These are phyloP conservation scores for Liparis tanakae DNA, from an alignment of 2,797 vertebrate genomes.

Conservation along the genomic window DNA sequence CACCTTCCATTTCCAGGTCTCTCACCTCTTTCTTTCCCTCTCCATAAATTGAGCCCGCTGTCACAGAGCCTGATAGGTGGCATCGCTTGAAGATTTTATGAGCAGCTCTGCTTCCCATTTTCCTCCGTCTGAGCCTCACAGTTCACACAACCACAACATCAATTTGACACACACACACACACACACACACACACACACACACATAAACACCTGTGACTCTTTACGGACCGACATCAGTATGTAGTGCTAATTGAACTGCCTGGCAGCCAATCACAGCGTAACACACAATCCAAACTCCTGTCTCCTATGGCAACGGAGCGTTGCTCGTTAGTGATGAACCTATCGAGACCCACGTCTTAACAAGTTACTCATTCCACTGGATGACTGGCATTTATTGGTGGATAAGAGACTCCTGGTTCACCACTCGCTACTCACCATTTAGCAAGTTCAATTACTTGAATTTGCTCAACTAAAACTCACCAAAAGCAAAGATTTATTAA, in stretches of 20 bases:
- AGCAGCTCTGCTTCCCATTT: conserved; percentile 51
- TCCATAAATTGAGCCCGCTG: conserved; percentile 39
- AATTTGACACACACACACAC: conserved; percentile 36
- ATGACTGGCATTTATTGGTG: conserved; percentile 50
- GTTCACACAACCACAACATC: conserved; percentile 51
- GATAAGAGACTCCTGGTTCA: conserved; percentile 30
- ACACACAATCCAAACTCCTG: conserved; percentile 21
- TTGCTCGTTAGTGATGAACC: conserved; percentile 50
- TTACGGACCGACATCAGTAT: conserved; percentile 32
- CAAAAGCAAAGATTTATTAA: conserved; percentile 4
- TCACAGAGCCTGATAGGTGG: conserved; percentile 53
- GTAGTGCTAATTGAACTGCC: conserved; percentile 53
- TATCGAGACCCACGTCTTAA: conserved; percentile 44
- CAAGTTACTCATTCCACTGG: conserved; percentile 58
- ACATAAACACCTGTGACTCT: conserved; percentile 21
- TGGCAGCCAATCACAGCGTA: conserved; percentile 52
- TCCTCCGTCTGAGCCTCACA: conserved; percentile 30
- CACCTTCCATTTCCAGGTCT: conserved; percentile 35
- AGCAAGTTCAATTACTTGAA: conserved; percentile 15
- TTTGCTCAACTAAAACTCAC: conserved; percentile 38
- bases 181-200: background rate
- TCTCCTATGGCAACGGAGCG: conserved; percentile 49
- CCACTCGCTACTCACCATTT: conserved; percentile 14
- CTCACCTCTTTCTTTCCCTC: conserved; percentile 18
- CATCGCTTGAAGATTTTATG: conserved; percentile 60